A percentile compares a stretch with the other conserved stretches of the same genome.
Evolutionary conservation across 2,888 invertebrate species (phyloP).

Genomic region (Leptinotarsa haldemani): DNA sequence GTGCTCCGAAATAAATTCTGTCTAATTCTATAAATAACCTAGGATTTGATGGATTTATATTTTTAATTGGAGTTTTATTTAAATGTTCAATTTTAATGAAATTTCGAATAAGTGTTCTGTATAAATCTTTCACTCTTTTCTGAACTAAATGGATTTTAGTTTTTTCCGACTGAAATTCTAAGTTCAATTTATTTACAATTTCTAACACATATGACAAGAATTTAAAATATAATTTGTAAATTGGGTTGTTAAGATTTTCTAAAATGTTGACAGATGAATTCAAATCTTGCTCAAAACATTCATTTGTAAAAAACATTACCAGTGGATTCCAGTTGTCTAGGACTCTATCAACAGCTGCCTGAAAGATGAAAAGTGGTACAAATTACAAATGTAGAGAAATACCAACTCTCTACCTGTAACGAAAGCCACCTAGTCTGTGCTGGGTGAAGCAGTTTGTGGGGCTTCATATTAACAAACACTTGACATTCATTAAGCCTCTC

Average conservation of each 20-base stretch:
- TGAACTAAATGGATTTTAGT: conserved; percentile 22
- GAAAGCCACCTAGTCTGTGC: conserved; percentile 35
- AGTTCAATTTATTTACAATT: conserved; percentile 10
- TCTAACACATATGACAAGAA: conserved; percentile 25
- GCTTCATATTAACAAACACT: conserved; percentile 27
- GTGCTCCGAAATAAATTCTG: no score
- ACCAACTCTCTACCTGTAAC: conserved; percentile 25
- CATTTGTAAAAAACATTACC: conserved; percentile 21
- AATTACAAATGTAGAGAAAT: not conserved
- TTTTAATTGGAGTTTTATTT: not conserved
- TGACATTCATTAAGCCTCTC: conserved; percentile 27
- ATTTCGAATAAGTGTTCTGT: conserved; percentile 19
- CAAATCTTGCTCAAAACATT: conserved; percentile 10
- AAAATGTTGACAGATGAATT: conserved; percentile 22
- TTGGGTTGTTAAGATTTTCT: conserved; percentile 9
- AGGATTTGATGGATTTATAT: not conserved
- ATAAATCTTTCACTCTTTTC: conserved; percentile 22
- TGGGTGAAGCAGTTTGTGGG: conserved; percentile 27
- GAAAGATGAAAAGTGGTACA: conserved; percentile 7
- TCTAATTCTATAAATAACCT: not conserved
- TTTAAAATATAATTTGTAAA: conserved; percentile 23
- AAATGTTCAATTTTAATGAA: conserved; percentile 22
- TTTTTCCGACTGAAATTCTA: conserved; percentile 24
- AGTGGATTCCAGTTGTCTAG: not conserved
- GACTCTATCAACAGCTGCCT: conserved; percentile 24